Evolutionary conservation across 2,888 invertebrate species (phyloP).

Genomic region (Cylloceria caligata): DNA sequence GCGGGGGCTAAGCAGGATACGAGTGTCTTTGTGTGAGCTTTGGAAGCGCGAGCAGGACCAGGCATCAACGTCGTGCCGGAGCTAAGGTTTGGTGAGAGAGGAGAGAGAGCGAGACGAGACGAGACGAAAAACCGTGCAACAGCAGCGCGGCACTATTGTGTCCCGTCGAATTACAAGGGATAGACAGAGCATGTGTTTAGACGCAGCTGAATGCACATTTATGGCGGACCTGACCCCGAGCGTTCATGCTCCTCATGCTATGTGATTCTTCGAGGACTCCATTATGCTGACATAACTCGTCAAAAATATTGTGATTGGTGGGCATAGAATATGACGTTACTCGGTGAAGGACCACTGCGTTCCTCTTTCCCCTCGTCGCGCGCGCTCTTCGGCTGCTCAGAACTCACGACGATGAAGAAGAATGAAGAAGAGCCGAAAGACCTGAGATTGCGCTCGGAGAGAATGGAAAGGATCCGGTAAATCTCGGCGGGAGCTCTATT

Average conservation of each 20-base stretch:
- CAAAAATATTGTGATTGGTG: conserved; percentile 85
- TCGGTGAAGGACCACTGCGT: conserved; percentile 68
- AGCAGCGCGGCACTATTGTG: conserved; percentile 73
- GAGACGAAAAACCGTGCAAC: conserved; percentile 48
- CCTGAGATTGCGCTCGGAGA: conserved; percentile 48
- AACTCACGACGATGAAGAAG: conserved; percentile 53
- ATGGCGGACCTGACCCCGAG: conserved; percentile 69
- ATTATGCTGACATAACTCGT: conserved; percentile 84
- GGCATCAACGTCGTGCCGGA: conserved; percentile 39
- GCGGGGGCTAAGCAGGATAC: conserved; percentile 70
- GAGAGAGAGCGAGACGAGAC: conserved; percentile 44
- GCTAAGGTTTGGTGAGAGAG: conserved; percentile 27
- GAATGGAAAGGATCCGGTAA: conserved; percentile 62
- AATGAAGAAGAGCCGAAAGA: conserved; percentile 57
- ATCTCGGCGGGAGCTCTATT: conserved; percentile 62
- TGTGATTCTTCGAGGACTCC: conserved; percentile 60
- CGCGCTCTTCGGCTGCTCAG: neutral
- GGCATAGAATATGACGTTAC: conserved; percentile 81
- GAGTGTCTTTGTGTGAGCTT: conserved; percentile 81
- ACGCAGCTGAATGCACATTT: conserved; percentile 80
- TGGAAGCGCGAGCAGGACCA: conserved; percentile 68
- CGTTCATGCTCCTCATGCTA: conserved; percentile 45
- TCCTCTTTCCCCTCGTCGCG: conserved; percentile 9
- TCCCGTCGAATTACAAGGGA: conserved; percentile 74
- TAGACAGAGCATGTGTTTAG: conserved; percentile 76